These are phyloP conservation scores for Umimayanthus chanpuru DNA, from an alignment of 92 coral and sea anemone genomes.

Conservation along the genomic window DNA sequence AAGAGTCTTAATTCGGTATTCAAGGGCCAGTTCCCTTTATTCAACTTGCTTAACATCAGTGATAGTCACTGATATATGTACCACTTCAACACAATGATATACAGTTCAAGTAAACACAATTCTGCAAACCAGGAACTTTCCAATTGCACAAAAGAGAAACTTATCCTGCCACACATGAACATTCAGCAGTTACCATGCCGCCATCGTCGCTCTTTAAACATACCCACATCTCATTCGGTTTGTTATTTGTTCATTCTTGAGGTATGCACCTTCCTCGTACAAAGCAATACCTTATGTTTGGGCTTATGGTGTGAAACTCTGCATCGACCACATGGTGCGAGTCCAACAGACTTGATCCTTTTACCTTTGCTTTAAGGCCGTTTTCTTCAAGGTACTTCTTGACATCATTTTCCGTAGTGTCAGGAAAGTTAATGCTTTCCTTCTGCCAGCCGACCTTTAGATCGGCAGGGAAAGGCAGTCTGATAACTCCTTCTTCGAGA, in stretches of 20 bases:
- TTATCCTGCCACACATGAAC: neutral
- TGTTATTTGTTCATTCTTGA: neutral
- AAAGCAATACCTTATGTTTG: neutral
- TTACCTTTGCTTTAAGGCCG: neutral
- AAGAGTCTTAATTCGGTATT: no score
- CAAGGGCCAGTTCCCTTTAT: no score
- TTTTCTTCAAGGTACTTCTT: neutral
- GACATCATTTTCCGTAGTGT: neutral
- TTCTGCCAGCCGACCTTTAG: neutral
- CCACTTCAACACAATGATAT: no score
- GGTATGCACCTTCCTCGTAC: neutral
- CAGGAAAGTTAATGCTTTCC: neutral
- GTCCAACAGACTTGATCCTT: neutral
- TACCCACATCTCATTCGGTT: slow-evolving; percentile 1
- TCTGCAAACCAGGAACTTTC: no score
- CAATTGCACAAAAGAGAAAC: no score
- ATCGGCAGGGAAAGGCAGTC: neutral
- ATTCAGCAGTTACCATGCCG: neutral
- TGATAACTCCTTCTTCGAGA: no score
- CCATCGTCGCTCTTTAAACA: neutral
- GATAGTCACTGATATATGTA: no score
- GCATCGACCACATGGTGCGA: neutral
- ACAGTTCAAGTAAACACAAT: no score
- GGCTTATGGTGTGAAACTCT: neutral
- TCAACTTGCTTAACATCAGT: no score